Conservation (phyloP, 2,797 vertebrate genomes). For the Macropus fuliginosus region DNA sequence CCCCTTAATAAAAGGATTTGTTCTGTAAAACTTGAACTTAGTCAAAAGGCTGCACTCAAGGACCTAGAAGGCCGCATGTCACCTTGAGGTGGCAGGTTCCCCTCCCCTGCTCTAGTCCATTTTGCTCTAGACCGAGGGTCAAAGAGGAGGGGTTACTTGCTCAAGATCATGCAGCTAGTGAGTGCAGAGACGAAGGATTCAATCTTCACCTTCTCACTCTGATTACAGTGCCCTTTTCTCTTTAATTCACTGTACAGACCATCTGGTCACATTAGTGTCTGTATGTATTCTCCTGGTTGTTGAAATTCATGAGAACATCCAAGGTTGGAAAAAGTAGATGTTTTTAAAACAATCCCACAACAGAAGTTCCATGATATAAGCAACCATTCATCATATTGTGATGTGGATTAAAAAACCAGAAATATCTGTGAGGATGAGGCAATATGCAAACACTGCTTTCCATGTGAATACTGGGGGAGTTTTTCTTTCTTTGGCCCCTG, state of each 20-base stretch:
- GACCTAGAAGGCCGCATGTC: no score
- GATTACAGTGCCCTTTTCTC: background rate
- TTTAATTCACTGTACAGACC: background rate
- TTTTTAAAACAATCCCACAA: background rate
- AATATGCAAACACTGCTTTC: background rate
- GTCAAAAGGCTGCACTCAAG: no score
- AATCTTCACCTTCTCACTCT: background rate
- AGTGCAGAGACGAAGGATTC: background rate
- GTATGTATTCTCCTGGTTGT: background rate
- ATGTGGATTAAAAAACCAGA: background rate
- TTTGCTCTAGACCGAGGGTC: background rate
- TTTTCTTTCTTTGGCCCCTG: background rate
- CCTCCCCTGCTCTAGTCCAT: background rate
- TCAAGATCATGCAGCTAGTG: background rate
- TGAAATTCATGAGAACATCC: background rate
- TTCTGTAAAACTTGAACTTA: no score
- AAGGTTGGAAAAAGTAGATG: background rate
- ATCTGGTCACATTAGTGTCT: background rate
- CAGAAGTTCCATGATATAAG: background rate
- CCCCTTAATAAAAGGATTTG: no score
- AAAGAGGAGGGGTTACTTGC: background rate
- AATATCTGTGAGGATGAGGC: background rate
- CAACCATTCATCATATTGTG: background rate
- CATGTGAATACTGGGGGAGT: background rate
- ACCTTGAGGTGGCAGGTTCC: no score